These are phyloP conservation scores for Silurus aristotelis DNA, from an alignment of 2,797 vertebrate genomes.

Conservation along the genomic window DNA sequence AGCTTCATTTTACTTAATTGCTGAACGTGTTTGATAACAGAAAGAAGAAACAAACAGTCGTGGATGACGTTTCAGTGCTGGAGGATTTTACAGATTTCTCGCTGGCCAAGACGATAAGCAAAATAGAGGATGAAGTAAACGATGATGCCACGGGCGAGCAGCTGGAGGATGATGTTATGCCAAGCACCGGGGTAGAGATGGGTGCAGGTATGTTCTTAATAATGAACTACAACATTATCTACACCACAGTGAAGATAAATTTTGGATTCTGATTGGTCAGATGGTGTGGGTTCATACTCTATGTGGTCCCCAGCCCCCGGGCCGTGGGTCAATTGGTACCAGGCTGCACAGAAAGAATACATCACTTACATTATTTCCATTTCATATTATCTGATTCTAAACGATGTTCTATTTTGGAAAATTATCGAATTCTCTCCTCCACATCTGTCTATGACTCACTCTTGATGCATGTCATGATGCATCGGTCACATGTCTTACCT, in stretches of 20 bases:
- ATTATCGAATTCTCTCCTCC: too few relatives aligned
- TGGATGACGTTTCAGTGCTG: slow-evolving; percentile 68
- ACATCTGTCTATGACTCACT: too few relatives aligned
- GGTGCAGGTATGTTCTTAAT: slow-evolving; percentile 73
- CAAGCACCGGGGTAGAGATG: slow-evolving; percentile 70
- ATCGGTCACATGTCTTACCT: too few relatives aligned
- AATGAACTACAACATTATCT: neutral
- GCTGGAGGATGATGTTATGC: slow-evolving; percentile 72
- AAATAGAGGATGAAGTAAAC: slow-evolving; percentile 80
- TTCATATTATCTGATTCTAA: too few relatives aligned
- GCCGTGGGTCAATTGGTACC: too few relatives aligned
- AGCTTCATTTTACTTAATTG: neutral
- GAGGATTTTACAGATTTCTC: slow-evolving; percentile 78
- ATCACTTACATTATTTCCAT: too few relatives aligned
- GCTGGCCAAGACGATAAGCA: slow-evolving; percentile 78
- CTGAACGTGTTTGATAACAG: slow-evolving; percentile 59
- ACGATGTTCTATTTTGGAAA: too few relatives aligned
- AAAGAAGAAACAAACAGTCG: slow-evolving; percentile 56
- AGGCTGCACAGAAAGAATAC: too few relatives aligned
- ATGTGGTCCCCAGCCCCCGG: too few relatives aligned
- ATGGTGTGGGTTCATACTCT: neutral
- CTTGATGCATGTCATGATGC: too few relatives aligned
- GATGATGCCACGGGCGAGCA: slow-evolving; percentile 64
- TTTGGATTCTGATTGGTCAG: neutral
- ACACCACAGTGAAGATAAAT: neutral